A percentile compares a stretch with the other conserved stretches of the same genome.
These are phyloP conservation scores for Telmatochromis brichardi DNA, from an alignment of 2,113 vertebrate genomes.

Conservation along the genomic window DNA sequence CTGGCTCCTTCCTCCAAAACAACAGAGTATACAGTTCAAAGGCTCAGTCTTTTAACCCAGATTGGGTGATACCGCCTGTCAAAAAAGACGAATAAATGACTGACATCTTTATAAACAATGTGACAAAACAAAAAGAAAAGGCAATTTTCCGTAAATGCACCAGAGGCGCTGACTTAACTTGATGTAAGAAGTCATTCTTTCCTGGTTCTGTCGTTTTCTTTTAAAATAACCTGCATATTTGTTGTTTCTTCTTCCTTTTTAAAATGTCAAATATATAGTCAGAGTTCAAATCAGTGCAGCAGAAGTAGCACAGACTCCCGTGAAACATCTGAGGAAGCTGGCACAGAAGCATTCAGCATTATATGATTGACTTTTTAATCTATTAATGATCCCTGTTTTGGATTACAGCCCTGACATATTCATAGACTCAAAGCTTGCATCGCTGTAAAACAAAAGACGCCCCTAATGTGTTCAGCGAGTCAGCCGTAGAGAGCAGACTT, in stretches of 20 bases:
- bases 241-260: not conserved
- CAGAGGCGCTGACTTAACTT: not conserved
- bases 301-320: not conserved
- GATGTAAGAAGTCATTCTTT: not conserved
- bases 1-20: conserved; percentile 7
- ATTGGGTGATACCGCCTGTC: conserved; percentile 39
- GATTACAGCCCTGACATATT: conserved; percentile 48
- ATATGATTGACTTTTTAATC: not conserved
- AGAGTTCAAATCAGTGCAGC: not conserved
- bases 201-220: not conserved
- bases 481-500: not conserved
- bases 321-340: not conserved
- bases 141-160: not conserved
- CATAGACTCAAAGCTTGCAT: conserved; percentile 29
- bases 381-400: conserved; percentile 22
- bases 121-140: not conserved
- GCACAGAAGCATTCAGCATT: not conserved
- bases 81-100: conserved; percentile 43
- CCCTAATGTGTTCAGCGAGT: not conserved
- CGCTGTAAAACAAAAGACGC: not conserved
- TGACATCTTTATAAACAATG: conserved; percentile 40
- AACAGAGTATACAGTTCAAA: conserved; percentile 43
- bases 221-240: not conserved
- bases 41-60: not conserved
- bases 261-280: not conserved